Evolutionary conservation across 1,140 invertebrate genomes (phyloP), one percentile per base, ranked within the genome.

Genomic region (Wiebesia pumilae): DNA sequence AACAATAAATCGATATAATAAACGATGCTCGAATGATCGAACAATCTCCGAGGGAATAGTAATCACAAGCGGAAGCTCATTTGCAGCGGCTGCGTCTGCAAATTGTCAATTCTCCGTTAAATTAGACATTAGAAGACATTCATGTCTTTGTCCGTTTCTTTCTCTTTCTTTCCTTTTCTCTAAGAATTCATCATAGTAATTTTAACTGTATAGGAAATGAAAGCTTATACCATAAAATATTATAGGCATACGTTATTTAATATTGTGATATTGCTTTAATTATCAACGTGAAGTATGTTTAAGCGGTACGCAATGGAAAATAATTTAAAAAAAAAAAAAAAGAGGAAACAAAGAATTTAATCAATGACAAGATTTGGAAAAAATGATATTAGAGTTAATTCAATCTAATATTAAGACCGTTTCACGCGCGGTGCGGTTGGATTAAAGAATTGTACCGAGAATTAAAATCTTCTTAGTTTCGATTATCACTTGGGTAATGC

Each of bases 21-120:
- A 73, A 38, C 58, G 77, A 85, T 79, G n/a, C 62, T n/a, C 43
- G 75, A 81, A 47, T 40, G 62, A 85, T 81, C 78, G 84, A 86
- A 86, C 38, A 81, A 86, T 81, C 79, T 51, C 27, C 30, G 24
- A 14, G 33, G 47, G n/a, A 71, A 65, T 14, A 16, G 78, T 75
- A 81, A 81, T 86, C 51, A 81, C 43, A 81, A 86, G 79, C 51
- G 79, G 79, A 86, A 75, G 77, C 84, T 84, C 40, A 33, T 80
- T 80, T 51, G 78, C 43, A 16, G n/a, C 67, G 9, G 35, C 21
- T 65, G 3, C 54, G 30, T 33, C 71, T 82, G 62, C 80, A 82
- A 81, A 86, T 86, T 86, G 69, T 77, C 80, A 82, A 82, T 82
- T 78, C 54, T 71, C 80, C 35, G 84, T 75, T 82, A 77, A 86